Conservation (phyloP, 2,797 vertebrate species). For the Coreius guichenoti region DNA sequence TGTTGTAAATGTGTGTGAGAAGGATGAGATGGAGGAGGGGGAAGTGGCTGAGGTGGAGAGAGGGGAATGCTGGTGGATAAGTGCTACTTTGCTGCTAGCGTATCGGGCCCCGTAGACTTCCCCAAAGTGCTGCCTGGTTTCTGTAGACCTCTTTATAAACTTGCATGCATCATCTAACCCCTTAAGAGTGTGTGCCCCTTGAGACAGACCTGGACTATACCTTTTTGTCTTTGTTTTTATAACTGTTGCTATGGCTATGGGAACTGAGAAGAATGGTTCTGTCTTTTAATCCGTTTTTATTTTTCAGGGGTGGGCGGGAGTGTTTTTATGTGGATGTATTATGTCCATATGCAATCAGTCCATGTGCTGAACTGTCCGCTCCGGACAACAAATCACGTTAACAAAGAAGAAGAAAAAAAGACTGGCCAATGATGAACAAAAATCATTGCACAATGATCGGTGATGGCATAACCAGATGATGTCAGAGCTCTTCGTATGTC, state of each 20-base stretch:
- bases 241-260: slow-evolving; percentile 34
- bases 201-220: slow-evolving; percentile 48
- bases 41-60: slow-evolving; percentile 70
- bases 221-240: slow-evolving; percentile 66
- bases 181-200: slow-evolving; percentile 58
- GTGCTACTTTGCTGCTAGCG: slow-evolving; percentile 85
- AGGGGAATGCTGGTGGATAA: slow-evolving; percentile 86
- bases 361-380: slow-evolving; percentile 50
- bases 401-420: slow-evolving; percentile 49
- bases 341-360: slow-evolving; percentile 64
- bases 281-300: slow-evolving; percentile 35
- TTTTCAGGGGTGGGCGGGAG: slow-evolving; percentile 68
- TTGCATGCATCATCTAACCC: slow-evolving; percentile 88
- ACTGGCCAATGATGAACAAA: slow-evolving; percentile 43
- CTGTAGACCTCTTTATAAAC: slow-evolving; percentile 88
- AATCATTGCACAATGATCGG: slow-evolving; percentile 26
- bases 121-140: slow-evolving; percentile 87
- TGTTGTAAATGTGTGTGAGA: slow-evolving; percentile 60
- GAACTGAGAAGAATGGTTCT: slow-evolving; percentile 47
- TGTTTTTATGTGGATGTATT: slow-evolving; percentile 44
- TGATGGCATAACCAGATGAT: slow-evolving; percentile 25
- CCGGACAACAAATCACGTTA: slow-evolving; percentile 44
- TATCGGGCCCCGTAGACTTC: slow-evolving; percentile 84
- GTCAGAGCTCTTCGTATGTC: slow-evolving; percentile 18
- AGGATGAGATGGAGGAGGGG: slow-evolving; percentile 56